Percentiles rank a stretch among this genome's conserved stretches.
These are phyloP conservation scores for Acanthornis magna DNA, from an alignment of 2,797 vertebrate species.

Conservation along the genomic window DNA sequence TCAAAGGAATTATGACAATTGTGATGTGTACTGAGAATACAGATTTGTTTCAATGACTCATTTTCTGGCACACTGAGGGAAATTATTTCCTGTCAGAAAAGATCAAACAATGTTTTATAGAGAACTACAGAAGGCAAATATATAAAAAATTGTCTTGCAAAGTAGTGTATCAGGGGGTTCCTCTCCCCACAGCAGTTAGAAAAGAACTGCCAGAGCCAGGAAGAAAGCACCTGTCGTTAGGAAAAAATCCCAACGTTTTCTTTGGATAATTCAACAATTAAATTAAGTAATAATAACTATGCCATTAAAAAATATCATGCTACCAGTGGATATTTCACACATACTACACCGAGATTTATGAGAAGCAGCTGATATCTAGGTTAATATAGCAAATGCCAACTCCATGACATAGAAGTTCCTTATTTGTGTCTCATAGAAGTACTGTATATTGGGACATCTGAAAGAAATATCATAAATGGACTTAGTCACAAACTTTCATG, in stretches of 20 bases:
- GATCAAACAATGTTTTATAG: slow-evolving; percentile 53
- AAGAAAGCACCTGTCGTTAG: not conserved
- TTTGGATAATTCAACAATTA: slow-evolving; percentile 12
- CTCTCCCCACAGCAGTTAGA: not conserved
- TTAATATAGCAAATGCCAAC: not conserved
- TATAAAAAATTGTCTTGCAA: slow-evolving; percentile 32
- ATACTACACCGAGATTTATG: not conserved
- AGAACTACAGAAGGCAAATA: slow-evolving; percentile 51
- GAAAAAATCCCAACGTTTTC: not conserved
- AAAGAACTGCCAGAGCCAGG: not conserved
- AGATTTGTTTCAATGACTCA: slow-evolving; percentile 61
- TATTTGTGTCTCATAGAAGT: not conserved
- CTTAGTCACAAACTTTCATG: not conserved
- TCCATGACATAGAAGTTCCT: not conserved
- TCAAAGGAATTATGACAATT: slow-evolving; percentile 49
- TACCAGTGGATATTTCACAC: not conserved
- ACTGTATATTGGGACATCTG: not conserved
- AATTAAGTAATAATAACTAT: not conserved
- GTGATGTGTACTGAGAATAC: slow-evolving; percentile 29
- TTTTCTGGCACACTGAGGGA: slow-evolving; percentile 44
- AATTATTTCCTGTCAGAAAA: slow-evolving; percentile 63
- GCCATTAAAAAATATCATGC: not conserved
- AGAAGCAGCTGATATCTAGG: not conserved
- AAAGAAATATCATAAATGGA: not conserved
- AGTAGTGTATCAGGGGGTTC: not conserved